Evolutionary conservation across 30 jellyfish, hydroid and myxozoan genomes (phyloP).

Genomic region (Nemopilema nomurai): DNA sequence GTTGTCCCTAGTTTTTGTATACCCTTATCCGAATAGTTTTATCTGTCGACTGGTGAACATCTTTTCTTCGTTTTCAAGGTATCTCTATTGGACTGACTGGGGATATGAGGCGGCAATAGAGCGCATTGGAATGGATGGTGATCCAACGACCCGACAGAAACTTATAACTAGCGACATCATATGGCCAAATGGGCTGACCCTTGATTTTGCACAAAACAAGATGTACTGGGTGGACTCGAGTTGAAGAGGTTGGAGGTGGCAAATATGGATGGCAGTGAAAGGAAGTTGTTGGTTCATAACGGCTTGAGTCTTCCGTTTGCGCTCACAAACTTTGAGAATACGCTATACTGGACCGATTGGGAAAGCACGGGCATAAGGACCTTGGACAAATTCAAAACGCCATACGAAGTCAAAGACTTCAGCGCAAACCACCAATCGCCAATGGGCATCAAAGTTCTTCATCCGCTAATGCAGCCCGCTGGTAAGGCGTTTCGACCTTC

Average conservation of each 20-base stretch:
- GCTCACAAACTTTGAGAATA: slow-evolving; percentile 67
- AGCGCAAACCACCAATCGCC: slow-evolving; percentile 64
- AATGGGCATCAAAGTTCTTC: slow-evolving; percentile 79
- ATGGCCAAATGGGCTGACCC: slow-evolving; percentile 96
- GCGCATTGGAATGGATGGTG: slow-evolving; percentile 95
- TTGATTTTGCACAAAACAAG: slow-evolving; percentile 81
- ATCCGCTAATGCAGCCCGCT: slow-evolving; percentile 66
- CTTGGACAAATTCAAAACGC: slow-evolving; percentile 40
- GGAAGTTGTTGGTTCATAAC: slow-evolving; percentile 48
- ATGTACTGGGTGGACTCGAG: slow-evolving; percentile 92
- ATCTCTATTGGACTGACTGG: slow-evolving; percentile 97
- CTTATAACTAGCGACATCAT: slow-evolving; percentile 61
- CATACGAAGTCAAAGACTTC: slow-evolving; percentile 15
- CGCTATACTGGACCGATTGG: slow-evolving; percentile 93
- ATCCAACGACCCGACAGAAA: slow-evolving; percentile 64
- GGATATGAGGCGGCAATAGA: slow-evolving; percentile 84
- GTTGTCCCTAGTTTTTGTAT: too few species aligned
- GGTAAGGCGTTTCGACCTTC: slow-evolving; percentile 27
- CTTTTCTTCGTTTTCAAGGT: slow-evolving; percentile 24
- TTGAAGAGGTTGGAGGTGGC: slow-evolving; percentile 80
- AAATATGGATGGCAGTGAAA: slow-evolving; percentile 73
- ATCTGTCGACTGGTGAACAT: too few species aligned
- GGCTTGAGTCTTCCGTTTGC: slow-evolving; percentile 75
- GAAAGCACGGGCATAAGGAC: slow-evolving; percentile 57
- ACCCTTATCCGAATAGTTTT: background rate